phyloP scores from a whole-genome alignment of 2,888 invertebrate species.

The Drosophila parthenogenetica region DNA sequence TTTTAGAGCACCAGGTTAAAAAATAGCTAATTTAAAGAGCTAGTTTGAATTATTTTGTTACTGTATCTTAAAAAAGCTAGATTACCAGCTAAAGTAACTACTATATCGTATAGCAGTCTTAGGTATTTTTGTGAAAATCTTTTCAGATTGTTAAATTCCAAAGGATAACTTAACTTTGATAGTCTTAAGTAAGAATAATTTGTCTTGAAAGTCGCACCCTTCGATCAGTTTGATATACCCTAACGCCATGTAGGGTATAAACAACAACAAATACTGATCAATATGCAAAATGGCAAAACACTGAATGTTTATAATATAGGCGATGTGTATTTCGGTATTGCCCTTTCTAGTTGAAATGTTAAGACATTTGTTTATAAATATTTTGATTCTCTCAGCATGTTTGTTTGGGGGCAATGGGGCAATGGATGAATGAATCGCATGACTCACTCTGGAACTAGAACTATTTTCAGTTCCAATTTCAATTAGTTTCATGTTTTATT shows the following conservation, averaged over 20 bases:
- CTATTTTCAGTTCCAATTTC: not conserved
- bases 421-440: not conserved
- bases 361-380: constrained; percentile 56
- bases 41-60: too few relatives aligned
- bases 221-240: constrained; percentile 1
- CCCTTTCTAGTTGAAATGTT: constrained; percentile 32
- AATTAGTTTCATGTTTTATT: constrained; percentile 1
- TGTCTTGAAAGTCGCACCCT: too few relatives aligned
- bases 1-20: too few relatives aligned
- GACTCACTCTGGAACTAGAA: too few relatives aligned
- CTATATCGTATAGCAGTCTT: too few relatives aligned
- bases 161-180: too few relatives aligned
- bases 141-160: too few relatives aligned
- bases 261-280: constrained; percentile 27
- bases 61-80: too few relatives aligned
- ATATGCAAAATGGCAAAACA: constrained; percentile 58
- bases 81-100: too few relatives aligned
- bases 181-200: too few relatives aligned
- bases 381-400: constrained; percentile 29
- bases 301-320: constrained; percentile 29
- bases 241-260: constrained; percentile 4
- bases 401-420: not conserved
- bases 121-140: too few relatives aligned
- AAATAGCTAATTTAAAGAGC: too few relatives aligned
- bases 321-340: constrained; percentile 8